Base-by-base conservation (phyloP, 2,888 invertebrate species). In the Tetanocera ferruginea region DNA sequence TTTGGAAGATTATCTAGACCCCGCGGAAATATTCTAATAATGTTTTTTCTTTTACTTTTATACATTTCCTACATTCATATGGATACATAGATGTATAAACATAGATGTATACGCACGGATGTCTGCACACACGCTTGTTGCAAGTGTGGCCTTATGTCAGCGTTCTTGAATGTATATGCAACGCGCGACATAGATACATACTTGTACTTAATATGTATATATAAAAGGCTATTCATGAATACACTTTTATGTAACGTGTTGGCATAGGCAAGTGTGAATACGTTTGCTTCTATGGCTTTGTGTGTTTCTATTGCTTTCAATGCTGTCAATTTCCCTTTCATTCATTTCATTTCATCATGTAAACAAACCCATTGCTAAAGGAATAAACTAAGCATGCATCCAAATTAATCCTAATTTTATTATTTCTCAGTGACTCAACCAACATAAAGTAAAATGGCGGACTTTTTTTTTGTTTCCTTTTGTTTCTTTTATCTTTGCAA, bases 211-310 rank as follows among this genome's bases (percentile, higher is more conserved):
- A 64, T 64, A 64, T 64, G 28, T 31, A 34, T 64, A 31, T 82
- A 83, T 83, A 81, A 79, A 82, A 81, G 80, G 81, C 82, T 83
- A 82, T 80, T 82, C 79, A 76, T 37, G 81, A 81, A 81, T 78
- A 84, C 81, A 84, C 83, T 83, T 84, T 84, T 84, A 84, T 84
- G 85, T 84, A 84, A 84, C 85, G 57, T 69, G 69, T 69, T 69
- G 69, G 69, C 28, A 49, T 49, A 69, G 51, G 17, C 69, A 14
- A 69, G 23, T 34, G 69, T 51, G 69, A 19, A 67, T 67, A 67
- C 19, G 66, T 60, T 60, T 60, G 37, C 14, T 66, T 66, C 19
- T 66, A 34, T 60, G 60, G 60, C 25, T 60, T 60, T 60, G 60
- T 70, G 51, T 70, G 70, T 70, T 51, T 23, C 52, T 25, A 52